These are phyloP conservation scores for Perizoma flavofasciatum DNA, from an alignment of 2,888 invertebrate species.

Conservation along the genomic window DNA sequence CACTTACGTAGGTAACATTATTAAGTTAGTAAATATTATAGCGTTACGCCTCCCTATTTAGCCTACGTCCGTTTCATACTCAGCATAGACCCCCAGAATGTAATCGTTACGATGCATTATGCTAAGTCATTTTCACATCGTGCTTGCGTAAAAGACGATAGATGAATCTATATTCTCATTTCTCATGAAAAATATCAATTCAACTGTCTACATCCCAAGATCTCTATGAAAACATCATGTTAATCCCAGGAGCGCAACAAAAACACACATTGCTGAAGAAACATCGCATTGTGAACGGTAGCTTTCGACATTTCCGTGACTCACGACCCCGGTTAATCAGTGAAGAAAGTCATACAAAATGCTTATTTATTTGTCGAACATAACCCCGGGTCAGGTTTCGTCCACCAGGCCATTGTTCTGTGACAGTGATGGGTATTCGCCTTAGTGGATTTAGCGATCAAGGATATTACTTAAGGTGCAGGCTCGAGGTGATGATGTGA, in stretches of 20 bases:
- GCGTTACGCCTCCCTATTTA: no score
- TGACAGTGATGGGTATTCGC: constrained; percentile 53
- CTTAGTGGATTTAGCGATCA: constrained; percentile 38
- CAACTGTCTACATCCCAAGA: constrained; percentile 25
- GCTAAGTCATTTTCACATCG: no score
- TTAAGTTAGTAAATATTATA: no score
- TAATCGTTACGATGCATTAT: no score
- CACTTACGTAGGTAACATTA: no score
- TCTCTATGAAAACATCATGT: constrained; percentile 40
- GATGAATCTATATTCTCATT: no score
- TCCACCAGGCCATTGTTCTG: constrained; percentile 48
- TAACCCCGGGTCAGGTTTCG: constrained; percentile 55
- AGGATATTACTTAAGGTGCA: constrained; percentile 17
- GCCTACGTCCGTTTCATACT: no score
- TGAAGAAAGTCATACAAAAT: constrained; percentile 72
- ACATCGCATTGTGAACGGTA: constrained; percentile 60
- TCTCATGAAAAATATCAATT: constrained; percentile 17
- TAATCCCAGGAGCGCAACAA: constrained; percentile 42
- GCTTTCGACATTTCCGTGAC: constrained; percentile 76
- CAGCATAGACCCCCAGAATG: no score
- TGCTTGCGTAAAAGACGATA: neutral
- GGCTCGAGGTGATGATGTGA: constrained; percentile 28
- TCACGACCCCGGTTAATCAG: constrained; percentile 77
- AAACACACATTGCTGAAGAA: constrained; percentile 50
- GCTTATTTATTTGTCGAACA: constrained; percentile 74